Evolutionary conservation across 2,113 vertebrate genomes (phyloP), one percentile per base, ranked within the genome.

Genomic region (Orientallactaga bullata): DNA sequence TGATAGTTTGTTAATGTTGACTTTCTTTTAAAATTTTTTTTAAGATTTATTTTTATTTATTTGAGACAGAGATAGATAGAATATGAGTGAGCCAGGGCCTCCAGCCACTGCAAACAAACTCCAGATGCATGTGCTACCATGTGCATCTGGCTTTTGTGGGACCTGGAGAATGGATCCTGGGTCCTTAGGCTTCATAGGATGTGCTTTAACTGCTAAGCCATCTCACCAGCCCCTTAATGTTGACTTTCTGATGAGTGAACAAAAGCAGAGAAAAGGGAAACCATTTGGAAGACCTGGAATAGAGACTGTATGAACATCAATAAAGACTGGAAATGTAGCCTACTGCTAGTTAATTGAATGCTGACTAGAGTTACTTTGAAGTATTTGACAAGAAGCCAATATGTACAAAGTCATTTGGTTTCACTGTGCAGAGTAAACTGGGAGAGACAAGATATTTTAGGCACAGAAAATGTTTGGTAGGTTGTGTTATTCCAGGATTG

Each of bases 321-420:
- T 90, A 82, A 68, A 71, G 58, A 80, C 6, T 47, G 39, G 55
- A 93, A 78, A 58, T 72, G 35, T 13, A 55, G 39, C 42, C 42
- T 81, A 51, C 32, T 81, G 23, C 26, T 78, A 76, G 30, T 96
- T 86, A 79, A 88, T 35, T 93, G 68, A 47, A 39, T 85, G 23
- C 72, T 91, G 28, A 83, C 61, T 77, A 39, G 77, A 84, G 24
- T 95, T 91, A 69, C n/a, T 17, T 78, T n/a, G 37, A 15, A 37
- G 37, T 80, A 37, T 90, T 89, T 89, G 69, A 82, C n/a, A 12
- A 85, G 42, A 65, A 65, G 60, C 61, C 80, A 72, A 42, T 47
- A n/a, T 82, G 11, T 85, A 88, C 28, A 69, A 83, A 90, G 51
- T 42, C 65, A 35, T 90, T 93, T 94, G 47, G 18, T 93, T 93